A percentile compares a stretch with the other conserved stretches of the same genome.
Evolutionary conservation across 2,113 vertebrate genomes (phyloP).

Genomic region (Pagrus major): DNA sequence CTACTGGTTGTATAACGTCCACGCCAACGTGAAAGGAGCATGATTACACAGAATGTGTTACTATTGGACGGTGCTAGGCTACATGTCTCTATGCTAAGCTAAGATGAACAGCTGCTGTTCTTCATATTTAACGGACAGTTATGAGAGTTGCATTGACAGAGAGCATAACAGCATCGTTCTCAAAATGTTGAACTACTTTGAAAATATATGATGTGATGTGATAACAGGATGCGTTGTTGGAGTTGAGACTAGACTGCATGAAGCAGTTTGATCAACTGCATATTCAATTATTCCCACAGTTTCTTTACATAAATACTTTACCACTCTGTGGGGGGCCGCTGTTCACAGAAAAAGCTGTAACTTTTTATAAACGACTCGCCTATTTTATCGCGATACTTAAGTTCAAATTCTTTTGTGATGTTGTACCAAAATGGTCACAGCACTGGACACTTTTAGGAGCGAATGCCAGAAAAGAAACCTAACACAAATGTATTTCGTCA

Average conservation of each 20-base stretch:
- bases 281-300: constrained; percentile 53
- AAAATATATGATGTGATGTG: constrained; percentile 4
- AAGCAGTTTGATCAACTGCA: constrained; percentile 34
- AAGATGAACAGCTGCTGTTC: neutral
- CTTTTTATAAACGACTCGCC: constrained; percentile 28
- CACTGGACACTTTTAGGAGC: constrained; percentile 25
- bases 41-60: too few relatives aligned
- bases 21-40: too few relatives aligned
- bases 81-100: neutral
- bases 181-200: neutral
- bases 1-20: too few relatives aligned
- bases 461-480: constrained; percentile 29
- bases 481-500: constrained; percentile 23
- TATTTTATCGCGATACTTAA: constrained; percentile 35
- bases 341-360: constrained; percentile 22
- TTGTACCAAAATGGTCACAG: constrained; percentile 20
- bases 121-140: neutral
- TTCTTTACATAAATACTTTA: constrained; percentile 61
- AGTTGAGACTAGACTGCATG: constrained; percentile 20
- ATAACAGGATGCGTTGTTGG: neutral
- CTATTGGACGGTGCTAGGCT: neutral
- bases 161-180: neutral
- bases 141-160: neutral
- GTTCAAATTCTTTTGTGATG: constrained; percentile 1
- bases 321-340: constrained; percentile 30